Evolutionary conservation across 2,113 vertebrate species (phyloP).

Genomic region (Ictalurus furcatus): DNA sequence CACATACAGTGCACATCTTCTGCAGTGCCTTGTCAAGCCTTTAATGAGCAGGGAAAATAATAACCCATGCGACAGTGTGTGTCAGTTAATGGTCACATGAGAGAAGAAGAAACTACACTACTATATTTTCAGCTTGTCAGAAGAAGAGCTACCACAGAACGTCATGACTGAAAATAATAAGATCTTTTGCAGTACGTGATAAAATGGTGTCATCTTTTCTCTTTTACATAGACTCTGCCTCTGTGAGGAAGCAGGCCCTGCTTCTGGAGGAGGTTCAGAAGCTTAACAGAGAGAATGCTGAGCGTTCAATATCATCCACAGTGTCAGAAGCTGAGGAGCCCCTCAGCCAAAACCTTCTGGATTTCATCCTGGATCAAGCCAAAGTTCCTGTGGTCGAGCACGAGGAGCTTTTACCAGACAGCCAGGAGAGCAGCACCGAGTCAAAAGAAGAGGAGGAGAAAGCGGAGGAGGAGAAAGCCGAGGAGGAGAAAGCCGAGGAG

Average conservation of each 20-base stretch:
- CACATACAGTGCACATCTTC: neutral
- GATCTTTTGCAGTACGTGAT: neutral
- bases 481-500: neutral
- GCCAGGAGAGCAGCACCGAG: neutral
- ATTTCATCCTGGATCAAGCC: constrained; percentile 59
- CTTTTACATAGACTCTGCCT: constrained; percentile 64
- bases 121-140: neutral
- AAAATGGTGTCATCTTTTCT: constrained; percentile 27
- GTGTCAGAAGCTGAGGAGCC: constrained; percentile 50
- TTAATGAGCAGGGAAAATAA: neutral
- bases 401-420: constrained; percentile 35
- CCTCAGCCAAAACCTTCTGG: constrained; percentile 43
- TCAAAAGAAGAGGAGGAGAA: constrained; percentile 38
- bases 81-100: neutral
- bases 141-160: neutral
- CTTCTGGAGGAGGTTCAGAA: constrained; percentile 80
- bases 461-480: neutral
- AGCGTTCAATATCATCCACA: constrained; percentile 65
- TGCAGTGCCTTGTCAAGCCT: neutral
- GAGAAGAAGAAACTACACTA: neutral
- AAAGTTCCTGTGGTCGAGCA: constrained; percentile 33
- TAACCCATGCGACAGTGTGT: neutral
- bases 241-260: constrained; percentile 69
- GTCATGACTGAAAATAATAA: neutral
- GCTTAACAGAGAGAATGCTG: constrained; percentile 80